phyloP scores from a whole-genome alignment of 2,113 vertebrate species.

The Hypanus sabinus region DNA sequence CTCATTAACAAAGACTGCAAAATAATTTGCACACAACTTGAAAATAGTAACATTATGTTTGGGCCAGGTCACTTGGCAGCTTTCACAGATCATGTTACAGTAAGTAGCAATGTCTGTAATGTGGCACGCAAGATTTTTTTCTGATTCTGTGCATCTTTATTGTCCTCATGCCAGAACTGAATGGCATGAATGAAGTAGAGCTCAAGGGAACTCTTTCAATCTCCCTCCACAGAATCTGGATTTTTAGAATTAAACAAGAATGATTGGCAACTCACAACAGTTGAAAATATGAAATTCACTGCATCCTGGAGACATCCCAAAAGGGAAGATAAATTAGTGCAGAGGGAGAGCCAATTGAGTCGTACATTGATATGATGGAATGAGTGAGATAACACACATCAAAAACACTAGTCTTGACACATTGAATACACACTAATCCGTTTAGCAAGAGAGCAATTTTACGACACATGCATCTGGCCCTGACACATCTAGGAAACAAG shows the following conservation, averaged over 20 bases:
- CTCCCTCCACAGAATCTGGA: not conserved
- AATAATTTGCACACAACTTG: slow-evolving; percentile 12
- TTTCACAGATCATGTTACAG: not conserved
- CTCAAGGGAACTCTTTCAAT: too few relatives aligned
- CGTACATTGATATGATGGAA: not conserved
- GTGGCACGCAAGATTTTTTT: not conserved
- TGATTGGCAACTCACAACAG: not conserved
- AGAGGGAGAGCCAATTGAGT: not conserved
- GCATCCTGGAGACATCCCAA: not conserved
- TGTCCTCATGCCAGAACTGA: not conserved
- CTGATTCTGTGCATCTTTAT: not conserved
- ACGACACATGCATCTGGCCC: too few relatives aligned
- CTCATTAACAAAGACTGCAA: slow-evolving; percentile 20
- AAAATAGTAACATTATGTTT: not conserved
- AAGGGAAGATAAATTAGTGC: not conserved
- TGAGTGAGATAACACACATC: not conserved
- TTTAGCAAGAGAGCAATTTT: too few relatives aligned
- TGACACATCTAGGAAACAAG: too few relatives aligned
- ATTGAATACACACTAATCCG: too few relatives aligned
- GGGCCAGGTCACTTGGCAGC: not conserved
- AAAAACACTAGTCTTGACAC: too few relatives aligned
- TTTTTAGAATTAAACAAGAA: not conserved
- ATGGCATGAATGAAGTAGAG: not conserved
- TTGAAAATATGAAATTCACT: not conserved
- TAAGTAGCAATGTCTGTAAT: not conserved